Conservation (phyloP, 2,797 vertebrate species). For the Salmo trutta region DNA sequence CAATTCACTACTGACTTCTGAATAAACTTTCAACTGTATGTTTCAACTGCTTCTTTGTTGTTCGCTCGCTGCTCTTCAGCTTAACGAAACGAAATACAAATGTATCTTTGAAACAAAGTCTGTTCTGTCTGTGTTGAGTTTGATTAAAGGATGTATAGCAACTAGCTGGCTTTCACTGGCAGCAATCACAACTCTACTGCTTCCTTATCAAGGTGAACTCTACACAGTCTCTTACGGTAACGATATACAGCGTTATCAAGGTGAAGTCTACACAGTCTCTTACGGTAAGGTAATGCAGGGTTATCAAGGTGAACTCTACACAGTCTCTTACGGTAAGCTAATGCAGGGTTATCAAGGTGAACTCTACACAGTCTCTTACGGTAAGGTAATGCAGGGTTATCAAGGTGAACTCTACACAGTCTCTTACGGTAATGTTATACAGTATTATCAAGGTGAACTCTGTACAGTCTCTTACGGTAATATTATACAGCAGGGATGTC, state of each 20-base stretch:
- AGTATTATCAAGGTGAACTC: too few relatives aligned
- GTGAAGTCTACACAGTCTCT: not conserved
- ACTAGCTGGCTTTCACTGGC: constrained; percentile 45
- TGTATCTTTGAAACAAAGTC: constrained; percentile 27
- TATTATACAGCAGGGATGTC: too few relatives aligned
- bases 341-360: too few relatives aligned
- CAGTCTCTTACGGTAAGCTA: too few relatives aligned
- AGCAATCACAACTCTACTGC: constrained; percentile 29
- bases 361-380: too few relatives aligned
- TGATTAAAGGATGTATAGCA: constrained; percentile 8
- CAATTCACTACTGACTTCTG: constrained; percentile 83
- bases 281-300: too few relatives aligned
- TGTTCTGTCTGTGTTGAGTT: constrained; percentile 16
- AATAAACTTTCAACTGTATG: constrained; percentile 75
- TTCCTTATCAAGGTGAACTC: not conserved
- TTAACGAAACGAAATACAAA: constrained; percentile 29
- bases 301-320: too few relatives aligned
- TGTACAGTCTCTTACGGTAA: too few relatives aligned
- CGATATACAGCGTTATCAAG: not conserved
- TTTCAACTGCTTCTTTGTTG: constrained; percentile 44
- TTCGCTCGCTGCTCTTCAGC: not conserved
- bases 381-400: too few relatives aligned
- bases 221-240: not conserved
- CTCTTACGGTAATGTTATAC: too few relatives aligned
- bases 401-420: too few relatives aligned